Evolutionary conservation across 2,113 vertebrate genomes (phyloP), one percentile per base, ranked within the genome.

Genomic region (Salminus brasiliensis): DNA sequence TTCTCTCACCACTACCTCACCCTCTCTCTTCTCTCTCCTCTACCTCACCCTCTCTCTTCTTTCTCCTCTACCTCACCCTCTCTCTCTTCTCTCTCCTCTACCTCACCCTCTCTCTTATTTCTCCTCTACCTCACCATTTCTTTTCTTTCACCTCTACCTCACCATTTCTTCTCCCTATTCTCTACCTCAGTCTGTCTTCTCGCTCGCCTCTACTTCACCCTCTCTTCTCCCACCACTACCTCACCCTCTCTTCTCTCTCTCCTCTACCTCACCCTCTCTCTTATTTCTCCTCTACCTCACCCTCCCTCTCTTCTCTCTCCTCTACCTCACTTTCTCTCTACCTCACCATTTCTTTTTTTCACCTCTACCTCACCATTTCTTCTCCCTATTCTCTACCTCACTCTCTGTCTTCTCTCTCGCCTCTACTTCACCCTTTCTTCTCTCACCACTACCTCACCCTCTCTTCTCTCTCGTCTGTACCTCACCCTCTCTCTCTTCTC

Each of bases 401-500:
- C 47, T 36, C 73, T 60, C 23, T 34, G 57, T 32, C 34, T 63
- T 72, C 21, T 53, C 15, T 72, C 15, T 65, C 59, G n/a, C n/a
- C n/a, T 41, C 52, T 70, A 6, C 45, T 29, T 71, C 4, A 6
- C 9, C n/a, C n/a, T n/a, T 45, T 45, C 16, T 45, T 1, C n/a
- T n/a, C n/a, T n/a, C n/a, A n/a, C n/a, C n/a, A n/a, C n/a, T n/a
- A n/a, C n/a, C 41, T 25, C 5, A 60, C 15, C 16, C 34, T 45
- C 34, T 74, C 53, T 25, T 63, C 25, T 45, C 39, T 75, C 36
- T 18, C 36, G 45, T 30, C 18, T 53, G 27, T 75, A 5, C 21
- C 29, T 66, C 27, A 5, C 47, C 23, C 30, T 10, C 6, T n/a
- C n/a, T n/a, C 9, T 45, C 16, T 4, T 45, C 1, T 45, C 13